phyloP scores from a whole-genome alignment of 2,888 invertebrate species.

The Cyaniris semiargus region DNA sequence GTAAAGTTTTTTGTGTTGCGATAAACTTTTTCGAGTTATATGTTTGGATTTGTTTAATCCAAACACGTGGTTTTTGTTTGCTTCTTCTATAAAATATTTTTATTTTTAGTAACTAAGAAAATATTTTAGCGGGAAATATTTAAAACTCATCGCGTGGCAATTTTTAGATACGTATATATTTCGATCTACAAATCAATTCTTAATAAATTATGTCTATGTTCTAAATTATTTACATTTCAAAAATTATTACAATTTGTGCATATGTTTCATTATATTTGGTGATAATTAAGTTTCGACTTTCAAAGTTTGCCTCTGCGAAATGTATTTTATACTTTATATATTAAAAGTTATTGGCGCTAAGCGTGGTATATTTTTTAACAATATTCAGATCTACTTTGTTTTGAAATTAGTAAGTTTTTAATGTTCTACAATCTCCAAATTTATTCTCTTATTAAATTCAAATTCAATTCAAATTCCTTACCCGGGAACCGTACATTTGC shows the following conservation, averaged over 20 bases:
- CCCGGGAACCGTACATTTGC: background rate
- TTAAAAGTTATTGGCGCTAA: background rate
- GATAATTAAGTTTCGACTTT: background rate
- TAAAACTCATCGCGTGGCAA: too few relatives aligned
- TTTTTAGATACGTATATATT: too few relatives aligned
- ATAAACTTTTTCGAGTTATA: background rate
- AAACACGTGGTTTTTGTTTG: background rate
- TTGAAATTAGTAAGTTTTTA: background rate
- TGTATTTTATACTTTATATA: background rate
- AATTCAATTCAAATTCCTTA: too few relatives aligned
- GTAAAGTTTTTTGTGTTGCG: conserved; percentile 40
- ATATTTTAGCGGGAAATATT: background rate
- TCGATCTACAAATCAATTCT: too few relatives aligned
- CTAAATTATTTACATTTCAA: background rate
- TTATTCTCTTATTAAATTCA: too few relatives aligned
- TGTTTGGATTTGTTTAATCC: background rate
- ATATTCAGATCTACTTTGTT: background rate
- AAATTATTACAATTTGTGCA: background rate
- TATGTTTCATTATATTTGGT: background rate
- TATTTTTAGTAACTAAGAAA: background rate
- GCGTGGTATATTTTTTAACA: background rate
- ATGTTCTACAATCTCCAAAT: too few relatives aligned
- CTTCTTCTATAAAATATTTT: background rate
- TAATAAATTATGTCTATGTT: too few relatives aligned
- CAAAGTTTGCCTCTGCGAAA: background rate